A percentile compares a stretch with the other conserved stretches of the same genome.
phyloP scores from a whole-genome alignment of 2,888 invertebrate species.

The Tolmerus cingulatus region DNA sequence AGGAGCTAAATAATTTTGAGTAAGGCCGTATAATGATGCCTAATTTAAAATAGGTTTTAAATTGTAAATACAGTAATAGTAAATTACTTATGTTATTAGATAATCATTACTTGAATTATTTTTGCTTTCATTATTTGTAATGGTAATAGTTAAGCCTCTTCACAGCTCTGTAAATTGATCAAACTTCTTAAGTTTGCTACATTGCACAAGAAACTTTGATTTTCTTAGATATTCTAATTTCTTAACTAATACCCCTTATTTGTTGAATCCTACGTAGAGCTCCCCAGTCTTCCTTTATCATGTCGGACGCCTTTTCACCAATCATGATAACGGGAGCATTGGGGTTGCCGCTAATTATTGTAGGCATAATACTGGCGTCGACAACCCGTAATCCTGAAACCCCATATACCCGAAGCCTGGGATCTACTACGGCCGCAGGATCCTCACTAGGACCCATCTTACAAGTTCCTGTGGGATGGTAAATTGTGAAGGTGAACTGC shows the following conservation, averaged over 20 bases:
- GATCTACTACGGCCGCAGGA: slow-evolving; percentile 80
- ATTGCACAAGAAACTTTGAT: background rate
- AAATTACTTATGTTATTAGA: background rate
- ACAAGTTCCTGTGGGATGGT: slow-evolving; percentile 84
- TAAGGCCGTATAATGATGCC: no score
- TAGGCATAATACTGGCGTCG: slow-evolving; percentile 89
- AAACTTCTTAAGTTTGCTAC: background rate
- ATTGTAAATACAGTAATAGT: no score
- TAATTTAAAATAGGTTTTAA: no score
- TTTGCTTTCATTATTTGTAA: background rate
- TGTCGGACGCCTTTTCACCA: slow-evolving; percentile 86
- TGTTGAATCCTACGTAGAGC: slow-evolving; percentile 41
- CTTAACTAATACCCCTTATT: background rate
- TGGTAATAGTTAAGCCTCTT: background rate
- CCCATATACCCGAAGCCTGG: slow-evolving; percentile 79
- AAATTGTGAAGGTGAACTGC: slow-evolving; percentile 83
- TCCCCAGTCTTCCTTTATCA: slow-evolving; percentile 89
- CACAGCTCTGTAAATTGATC: background rate
- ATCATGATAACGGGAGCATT: slow-evolving; percentile 92
- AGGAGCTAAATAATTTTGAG: no score
- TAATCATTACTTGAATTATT: background rate
- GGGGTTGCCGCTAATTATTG: slow-evolving; percentile 87
- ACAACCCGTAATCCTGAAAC: slow-evolving; percentile 79
- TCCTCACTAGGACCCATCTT: slow-evolving; percentile 86
- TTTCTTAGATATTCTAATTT: background rate